Evolutionary conservation across 2,113 vertebrate genomes (phyloP).

Genomic region (Phrynocephalus versicolor): DNA sequence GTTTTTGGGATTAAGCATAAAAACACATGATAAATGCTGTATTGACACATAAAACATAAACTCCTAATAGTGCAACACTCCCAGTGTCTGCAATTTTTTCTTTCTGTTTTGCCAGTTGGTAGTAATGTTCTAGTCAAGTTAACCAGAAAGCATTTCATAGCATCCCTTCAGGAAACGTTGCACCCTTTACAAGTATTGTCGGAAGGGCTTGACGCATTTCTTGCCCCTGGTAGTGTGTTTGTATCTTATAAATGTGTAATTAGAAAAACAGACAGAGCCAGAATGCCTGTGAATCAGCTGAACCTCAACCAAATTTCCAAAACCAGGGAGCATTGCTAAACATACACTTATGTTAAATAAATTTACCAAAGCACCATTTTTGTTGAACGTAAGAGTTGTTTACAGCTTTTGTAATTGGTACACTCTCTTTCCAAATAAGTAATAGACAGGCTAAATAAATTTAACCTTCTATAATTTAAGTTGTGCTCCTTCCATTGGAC

Average conservation of each 20-base stretch:
- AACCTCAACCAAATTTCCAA: constrained; percentile 59
- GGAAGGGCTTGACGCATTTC: constrained; percentile 26
- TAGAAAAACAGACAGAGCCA: constrained; percentile 44
- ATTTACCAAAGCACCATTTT: constrained; percentile 61
- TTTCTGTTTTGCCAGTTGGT: constrained; percentile 14
- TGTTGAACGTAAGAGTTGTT: constrained; percentile 64
- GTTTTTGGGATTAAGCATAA: not conserved
- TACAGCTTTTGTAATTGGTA: constrained; percentile 59
- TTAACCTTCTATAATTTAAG: constrained; percentile 49
- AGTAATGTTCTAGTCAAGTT: not conserved
- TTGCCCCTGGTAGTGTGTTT: constrained; percentile 44
- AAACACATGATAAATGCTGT: constrained; percentile 29
- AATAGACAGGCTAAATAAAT: constrained; percentile 59
- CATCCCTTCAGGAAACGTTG: not conserved
- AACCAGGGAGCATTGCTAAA: constrained; percentile 54
- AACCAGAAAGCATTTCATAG: constrained; percentile 1
- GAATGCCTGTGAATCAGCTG: constrained; percentile 47
- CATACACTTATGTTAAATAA: constrained; percentile 62
- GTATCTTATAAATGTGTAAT: constrained; percentile 33
- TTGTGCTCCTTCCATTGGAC: constrained; percentile 61
- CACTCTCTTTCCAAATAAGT: constrained; percentile 25
- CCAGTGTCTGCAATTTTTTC: constrained; percentile 10
- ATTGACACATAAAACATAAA: constrained; percentile 7
- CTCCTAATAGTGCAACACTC: constrained; percentile 27
- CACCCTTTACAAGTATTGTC: constrained; percentile 33